phyloP scores from a whole-genome alignment of 2,888 invertebrate genomes.

The Parnassius orleans region DNA sequence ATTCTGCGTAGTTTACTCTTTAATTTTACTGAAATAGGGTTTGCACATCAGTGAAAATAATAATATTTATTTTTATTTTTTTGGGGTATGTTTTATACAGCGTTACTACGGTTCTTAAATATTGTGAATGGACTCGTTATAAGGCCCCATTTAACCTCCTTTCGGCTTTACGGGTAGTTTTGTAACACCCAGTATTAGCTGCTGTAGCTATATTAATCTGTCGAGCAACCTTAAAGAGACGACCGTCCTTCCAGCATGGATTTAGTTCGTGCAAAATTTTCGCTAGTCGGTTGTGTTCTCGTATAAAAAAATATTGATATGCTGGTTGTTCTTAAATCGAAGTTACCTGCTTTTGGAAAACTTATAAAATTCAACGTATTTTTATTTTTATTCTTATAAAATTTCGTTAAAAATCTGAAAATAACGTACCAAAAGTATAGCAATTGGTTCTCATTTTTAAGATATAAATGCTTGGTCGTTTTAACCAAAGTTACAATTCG shows the following conservation, averaged over 20 bases:
- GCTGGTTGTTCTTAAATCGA: constrained; percentile 54
- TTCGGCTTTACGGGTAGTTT: no score
- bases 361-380: constrained; percentile 19
- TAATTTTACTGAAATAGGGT: no score
- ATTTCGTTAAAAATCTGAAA: not conserved
- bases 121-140: no score
- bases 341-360: constrained; percentile 48
- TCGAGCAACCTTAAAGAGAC: constrained; percentile 60
- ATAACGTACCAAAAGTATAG: constrained; percentile 60
- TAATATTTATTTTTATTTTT: no score
- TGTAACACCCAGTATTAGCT: no score
- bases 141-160: no score
- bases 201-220: constrained; percentile 63
- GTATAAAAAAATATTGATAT: constrained; percentile 60
- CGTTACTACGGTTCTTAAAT: no score
- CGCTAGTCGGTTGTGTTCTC: constrained; percentile 64
- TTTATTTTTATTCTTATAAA: not conserved
- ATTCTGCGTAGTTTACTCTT: no score
- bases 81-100: no score
- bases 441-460: constrained; percentile 51
- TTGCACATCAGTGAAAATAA: no score
- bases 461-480: constrained; percentile 40
- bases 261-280: constrained; percentile 49
- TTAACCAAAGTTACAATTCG: constrained; percentile 47
- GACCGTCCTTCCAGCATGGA: constrained; percentile 66